phyloP scores from a whole-genome alignment of 2,113 vertebrate species.

The Callionymus lyra region DNA sequence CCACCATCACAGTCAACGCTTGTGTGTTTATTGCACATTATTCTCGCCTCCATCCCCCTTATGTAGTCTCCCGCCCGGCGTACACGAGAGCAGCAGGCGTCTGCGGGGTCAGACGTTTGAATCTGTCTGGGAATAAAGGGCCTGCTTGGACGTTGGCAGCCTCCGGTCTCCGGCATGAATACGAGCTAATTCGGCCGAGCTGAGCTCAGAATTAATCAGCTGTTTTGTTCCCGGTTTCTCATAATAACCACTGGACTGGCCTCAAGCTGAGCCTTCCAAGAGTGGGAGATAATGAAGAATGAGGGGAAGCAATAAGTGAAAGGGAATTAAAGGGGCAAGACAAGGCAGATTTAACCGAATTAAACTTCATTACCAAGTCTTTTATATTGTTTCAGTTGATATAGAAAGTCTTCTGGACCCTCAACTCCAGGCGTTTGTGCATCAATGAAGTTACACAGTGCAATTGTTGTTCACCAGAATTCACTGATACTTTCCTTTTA shows the following conservation, averaged over 20 bases:
- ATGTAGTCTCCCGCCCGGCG: background rate
- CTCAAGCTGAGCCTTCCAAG: constrained; percentile 22
- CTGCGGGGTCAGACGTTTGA: constrained; percentile 4
- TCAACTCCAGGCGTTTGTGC: too few species aligned
- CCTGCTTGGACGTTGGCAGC: constrained; percentile 4
- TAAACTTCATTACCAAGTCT: too few species aligned
- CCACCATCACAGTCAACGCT: too few species aligned
- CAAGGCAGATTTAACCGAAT: too few species aligned
- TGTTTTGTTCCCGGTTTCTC: constrained; percentile 28
- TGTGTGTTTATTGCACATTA: background rate
- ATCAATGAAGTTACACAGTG: too few species aligned
- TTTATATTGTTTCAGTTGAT: too few species aligned
- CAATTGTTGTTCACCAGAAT: too few species aligned
- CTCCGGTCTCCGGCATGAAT: constrained; percentile 13
- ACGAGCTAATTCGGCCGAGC: constrained; percentile 24
- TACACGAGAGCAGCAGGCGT: constrained; percentile 1
- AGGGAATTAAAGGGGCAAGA: constrained; percentile 4
- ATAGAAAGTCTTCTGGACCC: too few species aligned
- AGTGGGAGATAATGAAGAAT: constrained; percentile 5
- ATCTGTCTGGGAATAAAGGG: constrained; percentile 22
- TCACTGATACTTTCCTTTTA: too few species aligned
- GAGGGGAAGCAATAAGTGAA: background rate
- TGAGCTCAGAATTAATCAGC: constrained; percentile 37
- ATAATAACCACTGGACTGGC: constrained; percentile 23
- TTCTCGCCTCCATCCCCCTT: background rate